Evolutionary conservation across 1,140 invertebrate genomes (phyloP).

Genomic region (Penaeus indicus): DNA sequence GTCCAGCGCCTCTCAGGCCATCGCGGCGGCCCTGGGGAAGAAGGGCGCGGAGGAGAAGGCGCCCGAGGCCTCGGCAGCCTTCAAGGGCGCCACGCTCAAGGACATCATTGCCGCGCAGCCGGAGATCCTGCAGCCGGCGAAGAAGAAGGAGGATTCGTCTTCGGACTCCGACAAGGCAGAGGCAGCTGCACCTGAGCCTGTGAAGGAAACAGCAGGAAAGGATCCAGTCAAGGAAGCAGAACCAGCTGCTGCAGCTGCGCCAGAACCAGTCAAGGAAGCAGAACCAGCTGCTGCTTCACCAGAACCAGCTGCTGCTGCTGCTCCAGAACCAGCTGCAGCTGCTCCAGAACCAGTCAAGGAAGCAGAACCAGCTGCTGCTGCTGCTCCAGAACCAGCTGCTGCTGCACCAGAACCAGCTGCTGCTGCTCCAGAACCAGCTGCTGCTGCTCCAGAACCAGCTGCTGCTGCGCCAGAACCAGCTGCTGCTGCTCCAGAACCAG

Average conservation of each 20-base stretch:
- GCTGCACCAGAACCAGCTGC: slow-evolving; percentile 10
- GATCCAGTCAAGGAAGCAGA: slow-evolving; percentile 15
- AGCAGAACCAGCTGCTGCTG: neutral
- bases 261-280: neutral
- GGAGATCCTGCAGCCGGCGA: slow-evolving; percentile 26
- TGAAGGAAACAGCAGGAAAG: neutral
- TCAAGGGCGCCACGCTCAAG: slow-evolving; percentile 16
- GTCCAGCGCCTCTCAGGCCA: neutral
- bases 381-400: neutral
- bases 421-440: neutral
- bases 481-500: neutral
- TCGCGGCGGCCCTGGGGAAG: neutral
- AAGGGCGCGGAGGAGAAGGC: neutral
- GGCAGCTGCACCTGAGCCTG: neutral
- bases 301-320: too few relatives aligned
- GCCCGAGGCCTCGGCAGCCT: neutral
- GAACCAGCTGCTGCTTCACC: too few relatives aligned
- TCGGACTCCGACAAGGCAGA: slow-evolving; percentile 37
- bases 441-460: neutral
- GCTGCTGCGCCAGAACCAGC: too few relatives aligned
- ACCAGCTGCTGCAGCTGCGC: neutral
- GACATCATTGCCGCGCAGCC: slow-evolving; percentile 24
- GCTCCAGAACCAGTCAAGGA: too few relatives aligned
- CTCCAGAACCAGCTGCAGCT: too few relatives aligned
- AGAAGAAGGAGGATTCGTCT: neutral